Evolutionary conservation across 92 coral and sea anemone species (phyloP), one percentile per base, ranked within the genome.

Genomic region (Isaurus tuberculatus): DNA sequence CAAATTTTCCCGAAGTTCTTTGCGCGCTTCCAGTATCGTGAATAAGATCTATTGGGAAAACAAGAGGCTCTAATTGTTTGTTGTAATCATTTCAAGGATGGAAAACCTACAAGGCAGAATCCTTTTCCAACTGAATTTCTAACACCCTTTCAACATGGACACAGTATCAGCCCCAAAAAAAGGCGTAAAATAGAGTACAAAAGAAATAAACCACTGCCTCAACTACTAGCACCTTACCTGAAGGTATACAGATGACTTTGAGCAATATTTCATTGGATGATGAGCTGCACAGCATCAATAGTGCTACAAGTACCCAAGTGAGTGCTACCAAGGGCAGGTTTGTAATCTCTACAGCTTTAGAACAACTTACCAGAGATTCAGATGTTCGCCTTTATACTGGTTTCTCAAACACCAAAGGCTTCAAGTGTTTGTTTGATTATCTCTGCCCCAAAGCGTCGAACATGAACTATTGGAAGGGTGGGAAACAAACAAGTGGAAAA

Each of bases 391-490:
- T 49, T 49, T 83, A 70, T 70, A 83, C 86, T 46, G 86, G 86
- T n/a, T 51, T 85, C 61, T 80, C 79, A 30, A 27, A 74, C 55
- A 70, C 84, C 53, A 67, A 85, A 61, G 61, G 84, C 57, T 77
- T 85, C 55, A 75, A 69, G 34, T 66, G n/a, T 65, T 51, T 85
- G 48, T 77, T 65, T 85, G 77, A 85, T 44, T 64, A 75, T 34
- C 33, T 77, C 33, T 37, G 37, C 75, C 88, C 88, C 34, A 73
- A 72, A 73, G 88, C 83, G 23, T 73, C 58, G 63, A 84, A 64
- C 43, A 84, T 84, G 88, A 72, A 84, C 53, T 84, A 64, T 66
- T 84, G 83, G 83, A 84, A 73, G 68, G 88, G 88, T 30, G 53
- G 61, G 8, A 71, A 65, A 33, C 88, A 84, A 72, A 53, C 57